These are phyloP conservation scores for Acronicta leporina DNA, from an alignment of 2,888 invertebrate genomes.

Conservation along the genomic window DNA sequence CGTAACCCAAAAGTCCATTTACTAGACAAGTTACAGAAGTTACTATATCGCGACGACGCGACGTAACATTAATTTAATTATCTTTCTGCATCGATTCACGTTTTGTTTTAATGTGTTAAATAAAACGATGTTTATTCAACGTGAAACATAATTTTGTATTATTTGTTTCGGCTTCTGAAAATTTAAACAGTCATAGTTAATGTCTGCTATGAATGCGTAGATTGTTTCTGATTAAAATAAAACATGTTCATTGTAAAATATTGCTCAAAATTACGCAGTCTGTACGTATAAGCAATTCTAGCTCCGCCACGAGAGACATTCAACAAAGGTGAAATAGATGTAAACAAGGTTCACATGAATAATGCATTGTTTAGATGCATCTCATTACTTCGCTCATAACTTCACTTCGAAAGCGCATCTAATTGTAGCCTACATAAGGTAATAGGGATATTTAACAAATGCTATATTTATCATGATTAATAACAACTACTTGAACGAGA, in stretches of 20 bases:
- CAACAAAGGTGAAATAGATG: slow-evolving; percentile 62
- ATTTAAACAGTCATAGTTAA: neutral
- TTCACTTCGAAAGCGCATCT: slow-evolving; percentile 71
- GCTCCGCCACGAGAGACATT: slow-evolving; percentile 34
- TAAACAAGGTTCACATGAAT: slow-evolving; percentile 67
- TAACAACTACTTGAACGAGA: slow-evolving; percentile 34
- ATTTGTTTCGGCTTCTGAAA: slow-evolving; percentile 16
- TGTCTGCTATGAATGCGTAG: neutral
- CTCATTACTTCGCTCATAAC: slow-evolving; percentile 66
- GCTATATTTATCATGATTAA: slow-evolving; percentile 53
- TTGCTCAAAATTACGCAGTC: slow-evolving; percentile 8
- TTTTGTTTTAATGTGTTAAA: slow-evolving; percentile 25
- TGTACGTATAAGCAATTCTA: slow-evolving; percentile 8
- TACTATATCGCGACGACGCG: slow-evolving; percentile 50
- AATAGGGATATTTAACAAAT: slow-evolving; percentile 45
- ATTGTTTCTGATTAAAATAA: slow-evolving; percentile 3
- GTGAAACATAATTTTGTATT: neutral
- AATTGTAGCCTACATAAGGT: slow-evolving; percentile 63
- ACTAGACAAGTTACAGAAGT: slow-evolving; percentile 47
- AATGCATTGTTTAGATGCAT: slow-evolving; percentile 70
- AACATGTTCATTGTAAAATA: slow-evolving; percentile 6
- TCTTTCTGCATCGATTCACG: slow-evolving; percentile 35
- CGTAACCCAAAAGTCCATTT: slow-evolving; percentile 70
- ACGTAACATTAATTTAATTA: slow-evolving; percentile 57
- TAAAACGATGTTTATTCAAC: slow-evolving; percentile 22